Conservation (phyloP, 2,113 vertebrate genomes). For the Esox niger region DNA sequence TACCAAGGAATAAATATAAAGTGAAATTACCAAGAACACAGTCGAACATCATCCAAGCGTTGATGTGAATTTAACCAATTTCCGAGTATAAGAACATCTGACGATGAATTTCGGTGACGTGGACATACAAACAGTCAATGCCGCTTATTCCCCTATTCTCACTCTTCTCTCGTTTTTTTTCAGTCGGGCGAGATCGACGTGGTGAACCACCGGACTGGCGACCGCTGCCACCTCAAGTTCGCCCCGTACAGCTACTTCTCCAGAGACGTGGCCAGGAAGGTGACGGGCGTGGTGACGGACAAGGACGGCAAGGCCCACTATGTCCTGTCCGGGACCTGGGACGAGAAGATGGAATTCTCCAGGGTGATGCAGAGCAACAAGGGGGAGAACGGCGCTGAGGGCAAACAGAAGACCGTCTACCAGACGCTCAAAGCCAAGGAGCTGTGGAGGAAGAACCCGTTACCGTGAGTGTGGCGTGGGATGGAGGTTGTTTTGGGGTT, state of each 20-base stretch:
- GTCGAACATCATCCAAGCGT: no score
- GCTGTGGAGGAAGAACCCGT: conserved; percentile 88
- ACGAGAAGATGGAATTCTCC: conserved; percentile 96
- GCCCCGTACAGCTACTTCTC: conserved; percentile 98
- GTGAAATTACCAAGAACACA: not conserved
- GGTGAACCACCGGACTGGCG: conserved; percentile 89
- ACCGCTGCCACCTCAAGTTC: conserved; percentile 95
- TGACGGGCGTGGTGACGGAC: conserved; percentile 91
- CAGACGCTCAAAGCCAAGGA: conserved; percentile 83
- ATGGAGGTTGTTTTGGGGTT: not conserved
- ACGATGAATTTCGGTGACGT: no score
- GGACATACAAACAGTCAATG: not conserved
- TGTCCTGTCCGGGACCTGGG: conserved; percentile 91
- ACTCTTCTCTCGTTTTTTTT: conserved; percentile 3
- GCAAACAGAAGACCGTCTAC: conserved; percentile 79
- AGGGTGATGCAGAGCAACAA: conserved; percentile 72
- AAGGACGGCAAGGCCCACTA: conserved; percentile 87
- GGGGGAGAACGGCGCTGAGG: conserved; percentile 80
- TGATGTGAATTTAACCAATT: no score
- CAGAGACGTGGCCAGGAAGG: conserved; percentile 92
- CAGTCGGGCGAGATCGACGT: conserved; percentile 97
- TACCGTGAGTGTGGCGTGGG: conserved; percentile 80
- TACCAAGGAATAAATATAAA: no score
- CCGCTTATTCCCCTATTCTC: not conserved
- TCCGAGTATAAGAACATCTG: no score